Evolutionary conservation across 2,797 vertebrate genomes (phyloP).

Genomic region (Threskiornis aethiopicus): DNA sequence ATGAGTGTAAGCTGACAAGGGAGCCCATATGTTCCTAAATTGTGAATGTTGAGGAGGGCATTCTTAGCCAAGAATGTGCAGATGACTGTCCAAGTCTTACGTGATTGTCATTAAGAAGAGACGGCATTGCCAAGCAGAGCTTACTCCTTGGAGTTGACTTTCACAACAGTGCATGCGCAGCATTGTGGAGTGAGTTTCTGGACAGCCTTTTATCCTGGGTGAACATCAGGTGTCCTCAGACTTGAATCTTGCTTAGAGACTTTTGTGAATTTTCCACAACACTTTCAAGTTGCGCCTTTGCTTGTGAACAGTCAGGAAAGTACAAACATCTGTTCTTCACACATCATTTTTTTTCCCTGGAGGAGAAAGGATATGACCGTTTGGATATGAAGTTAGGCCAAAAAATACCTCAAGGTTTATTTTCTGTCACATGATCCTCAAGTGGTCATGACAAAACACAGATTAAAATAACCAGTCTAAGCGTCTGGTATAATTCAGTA

Average conservation of each 20-base stretch:
- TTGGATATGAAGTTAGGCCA: not conserved
- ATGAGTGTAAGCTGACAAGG: conserved; percentile 62
- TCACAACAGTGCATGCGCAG: not conserved
- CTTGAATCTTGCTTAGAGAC: not conserved
- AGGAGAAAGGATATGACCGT: not conserved
- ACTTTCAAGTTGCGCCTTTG: not conserved
- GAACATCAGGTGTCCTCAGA: not conserved
- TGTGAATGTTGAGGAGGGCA: conserved; percentile 20
- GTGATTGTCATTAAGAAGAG: conserved; percentile 1
- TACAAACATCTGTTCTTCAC: not conserved
- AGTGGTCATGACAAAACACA: not conserved
- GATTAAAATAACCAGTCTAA: not conserved
- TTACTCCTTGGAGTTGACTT: not conserved
- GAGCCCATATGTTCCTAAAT: conserved; percentile 68
- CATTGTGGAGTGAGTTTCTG: not conserved
- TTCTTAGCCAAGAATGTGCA: conserved; percentile 56
- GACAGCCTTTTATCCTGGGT: not conserved
- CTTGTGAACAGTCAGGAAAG: not conserved
- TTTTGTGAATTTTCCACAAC: not conserved
- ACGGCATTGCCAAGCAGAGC: not conserved
- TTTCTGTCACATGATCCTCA: not conserved
- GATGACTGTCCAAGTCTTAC: conserved; percentile 40
- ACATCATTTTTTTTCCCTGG: not conserved
- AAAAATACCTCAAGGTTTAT: not conserved
- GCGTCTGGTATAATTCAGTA: not conserved